Conservation (phyloP, 2,113 vertebrate genomes). For the Felis chaus region DNA sequence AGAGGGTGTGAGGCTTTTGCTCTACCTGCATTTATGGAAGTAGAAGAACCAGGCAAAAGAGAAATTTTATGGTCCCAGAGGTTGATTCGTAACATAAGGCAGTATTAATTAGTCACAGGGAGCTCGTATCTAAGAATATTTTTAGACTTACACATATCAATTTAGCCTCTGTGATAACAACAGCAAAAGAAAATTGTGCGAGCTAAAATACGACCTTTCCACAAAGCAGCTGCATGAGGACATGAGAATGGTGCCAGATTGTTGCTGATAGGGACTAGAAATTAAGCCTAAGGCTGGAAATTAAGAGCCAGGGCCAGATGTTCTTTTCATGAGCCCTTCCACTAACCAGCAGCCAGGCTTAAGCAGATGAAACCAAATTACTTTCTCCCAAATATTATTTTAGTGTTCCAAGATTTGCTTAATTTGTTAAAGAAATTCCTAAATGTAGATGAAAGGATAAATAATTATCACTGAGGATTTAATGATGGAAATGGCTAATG, state of each 20-base stretch:
- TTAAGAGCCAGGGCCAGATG: conserved; percentile 59
- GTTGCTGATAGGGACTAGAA: conserved; percentile 29
- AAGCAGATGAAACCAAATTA: conserved; percentile 43
- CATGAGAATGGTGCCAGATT: conserved; percentile 20
- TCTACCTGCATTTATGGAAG: neutral
- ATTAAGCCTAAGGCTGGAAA: conserved; percentile 50
- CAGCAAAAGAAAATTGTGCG: neutral
- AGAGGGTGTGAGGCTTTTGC: neutral
- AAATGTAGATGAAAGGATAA: neutral
- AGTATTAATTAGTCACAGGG: conserved; percentile 57
- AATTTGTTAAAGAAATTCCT: conserved; percentile 33
- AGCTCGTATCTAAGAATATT: conserved; percentile 18
- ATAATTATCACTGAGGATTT: neutral
- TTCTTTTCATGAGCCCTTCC: conserved; percentile 41
- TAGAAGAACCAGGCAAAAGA: conserved; percentile 1
- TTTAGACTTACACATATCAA: conserved; percentile 52
- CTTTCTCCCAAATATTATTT: conserved; percentile 59
- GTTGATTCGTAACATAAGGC: neutral
- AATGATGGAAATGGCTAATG: neutral
- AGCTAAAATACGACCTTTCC: conserved; percentile 38
- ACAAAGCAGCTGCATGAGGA: conserved; percentile 36
- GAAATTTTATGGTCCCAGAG: neutral
- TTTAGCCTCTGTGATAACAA: conserved; percentile 52
- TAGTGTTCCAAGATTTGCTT: conserved; percentile 2
- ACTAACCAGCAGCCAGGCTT: neutral